phyloP scores from a whole-genome alignment of 92 coral and sea anemone genomes.

The Montipora capitata region DNA sequence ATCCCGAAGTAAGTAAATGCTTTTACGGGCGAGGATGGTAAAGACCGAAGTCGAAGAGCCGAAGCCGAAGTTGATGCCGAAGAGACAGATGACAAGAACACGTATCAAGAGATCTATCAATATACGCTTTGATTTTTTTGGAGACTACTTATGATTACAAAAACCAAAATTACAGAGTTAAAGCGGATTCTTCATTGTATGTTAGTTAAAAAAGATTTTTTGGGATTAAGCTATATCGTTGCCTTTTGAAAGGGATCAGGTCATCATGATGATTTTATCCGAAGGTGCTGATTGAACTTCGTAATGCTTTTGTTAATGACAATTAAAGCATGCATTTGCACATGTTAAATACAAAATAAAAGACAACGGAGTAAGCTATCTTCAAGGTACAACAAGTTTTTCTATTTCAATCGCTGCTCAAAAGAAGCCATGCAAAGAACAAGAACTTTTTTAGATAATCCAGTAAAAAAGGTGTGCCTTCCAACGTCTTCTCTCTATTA shows the following conservation, averaged over 20 bases:
- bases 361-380: slow-evolving; percentile 9
- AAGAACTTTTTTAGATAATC: too few species aligned
- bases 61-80: neutral
- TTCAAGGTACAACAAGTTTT: neutral
- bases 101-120: neutral
- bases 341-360: slow-evolving; percentile 23
- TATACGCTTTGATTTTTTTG: too few species aligned
- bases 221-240: too few species aligned
- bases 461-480: too few species aligned
- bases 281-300: neutral
- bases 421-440: neutral
- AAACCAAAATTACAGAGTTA: too few species aligned
- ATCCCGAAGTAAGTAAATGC: slow-evolving; percentile 35
- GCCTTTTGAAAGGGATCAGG: too few species aligned
- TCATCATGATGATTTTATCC: too few species aligned
- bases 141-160: too few species aligned
- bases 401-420: neutral
- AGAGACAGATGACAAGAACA: neutral
- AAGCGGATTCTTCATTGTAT: too few species aligned
- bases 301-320: neutral
- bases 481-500: too few species aligned
- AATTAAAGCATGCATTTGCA: slow-evolving; percentile 22
- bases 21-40: slow-evolving; percentile 65
- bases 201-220: too few species aligned
- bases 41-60: neutral